Base-by-base conservation (phyloP, 2,113 vertebrate species). In the Acrocephalus kingi region DNA sequence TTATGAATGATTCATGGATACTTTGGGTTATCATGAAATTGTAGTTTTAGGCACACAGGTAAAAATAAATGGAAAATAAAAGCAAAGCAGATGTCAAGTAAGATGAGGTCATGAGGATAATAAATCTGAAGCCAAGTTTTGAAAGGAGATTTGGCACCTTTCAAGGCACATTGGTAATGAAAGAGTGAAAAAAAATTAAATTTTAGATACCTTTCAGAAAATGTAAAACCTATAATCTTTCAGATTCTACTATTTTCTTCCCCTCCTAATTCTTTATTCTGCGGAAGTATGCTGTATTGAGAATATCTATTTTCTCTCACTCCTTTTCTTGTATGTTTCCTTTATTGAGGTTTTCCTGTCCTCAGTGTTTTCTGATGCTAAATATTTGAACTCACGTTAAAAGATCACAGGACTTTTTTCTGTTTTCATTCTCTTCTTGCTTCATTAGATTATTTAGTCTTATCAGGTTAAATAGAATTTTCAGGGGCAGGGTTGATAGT, bases 401-500 rank as follows among this genome's bases (percentile, higher is more conserved):
- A 77, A 62, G 13, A 54, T 49, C 51, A 61, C 8, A 41, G 5
- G 11, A n/a, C 1, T 6, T 51, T 7, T 27, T 84, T 64, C 12
- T 35, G 27, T 64, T 71, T 79, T 43, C 30, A 55, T 49, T 71
- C 8, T 55, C 35, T 67, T 25, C 4, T 67, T 90, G 4, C 10
- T 84, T 71, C 12, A 33, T 55, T 84, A 3, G 22, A 15, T 48
- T 71, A 75, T 31, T 84, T 58, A 55, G 18, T 55, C 2, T 46
- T 68, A 74, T 7, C 19, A 27, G 3, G 35, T 30, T 68, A 55
- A 78, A 85, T 21, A 13, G 30, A 69, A 52, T 41, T 63, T 61
- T 27, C 1, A 6, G 3, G 3, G 8, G 2, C 2, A 3, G 4
- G 8, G 10, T 12, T 13, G 41, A 59, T 23, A 87, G 4, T 13